Evolutionary conservation across 1,140 invertebrate species (phyloP).

Genomic region (Nomia melanderi): DNA sequence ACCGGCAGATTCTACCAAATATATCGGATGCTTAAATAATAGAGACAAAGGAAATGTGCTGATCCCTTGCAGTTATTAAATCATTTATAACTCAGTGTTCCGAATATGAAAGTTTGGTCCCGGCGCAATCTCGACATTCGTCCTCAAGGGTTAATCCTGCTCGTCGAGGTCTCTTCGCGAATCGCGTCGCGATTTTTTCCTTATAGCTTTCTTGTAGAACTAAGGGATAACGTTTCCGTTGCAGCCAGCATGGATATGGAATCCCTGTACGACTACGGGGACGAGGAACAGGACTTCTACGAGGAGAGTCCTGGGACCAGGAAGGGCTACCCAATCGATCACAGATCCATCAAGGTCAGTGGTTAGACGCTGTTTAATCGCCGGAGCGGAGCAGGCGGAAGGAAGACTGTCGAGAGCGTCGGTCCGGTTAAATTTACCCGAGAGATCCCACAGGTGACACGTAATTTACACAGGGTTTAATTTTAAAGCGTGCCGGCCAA

Average conservation of each 20-base stretch:
- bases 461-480: slow-evolving; percentile 29
- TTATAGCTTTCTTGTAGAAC: too few relatives aligned
- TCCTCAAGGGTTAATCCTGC: too few relatives aligned
- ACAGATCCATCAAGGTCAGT: slow-evolving; percentile 76
- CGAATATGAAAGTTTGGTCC: too few relatives aligned
- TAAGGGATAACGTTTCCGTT: slow-evolving; percentile 42
- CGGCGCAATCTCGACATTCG: too few relatives aligned
- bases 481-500: slow-evolving; percentile 26
- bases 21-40: too few relatives aligned
- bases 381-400: not conserved
- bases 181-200: too few relatives aligned
- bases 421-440: slow-evolving; percentile 26
- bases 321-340: slow-evolving; percentile 79
- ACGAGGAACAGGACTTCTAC: slow-evolving; percentile 80
- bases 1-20: too few relatives aligned
- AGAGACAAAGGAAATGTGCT: too few relatives aligned
- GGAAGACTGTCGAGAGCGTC: not conserved
- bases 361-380: not conserved
- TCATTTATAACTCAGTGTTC: too few relatives aligned
- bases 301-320: slow-evolving; percentile 75
- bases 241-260: slow-evolving; percentile 78
- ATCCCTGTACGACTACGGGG: slow-evolving; percentile 79
- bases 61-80: too few relatives aligned
- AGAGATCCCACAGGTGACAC: slow-evolving; percentile 28
- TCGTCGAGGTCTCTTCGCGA: too few relatives aligned